Base-by-base conservation (phyloP, 2,113 vertebrate genomes). In the Phrynosoma blainvillii region DNA sequence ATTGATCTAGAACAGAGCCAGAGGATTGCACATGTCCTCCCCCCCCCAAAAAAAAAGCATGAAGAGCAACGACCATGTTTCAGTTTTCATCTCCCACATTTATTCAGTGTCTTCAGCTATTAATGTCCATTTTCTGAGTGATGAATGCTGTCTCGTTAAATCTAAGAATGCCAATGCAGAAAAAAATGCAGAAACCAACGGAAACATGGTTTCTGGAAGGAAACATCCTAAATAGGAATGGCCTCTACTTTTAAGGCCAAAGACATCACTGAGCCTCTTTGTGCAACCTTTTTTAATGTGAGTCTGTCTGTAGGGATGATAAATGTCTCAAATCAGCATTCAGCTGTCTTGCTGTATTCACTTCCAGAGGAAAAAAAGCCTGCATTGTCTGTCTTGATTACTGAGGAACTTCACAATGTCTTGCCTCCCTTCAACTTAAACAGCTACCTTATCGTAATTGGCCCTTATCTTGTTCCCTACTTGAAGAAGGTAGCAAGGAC, bases 371-470 rank as follows among this genome's bases (percentile, higher is more conserved):
- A 62, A 66, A 59, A 66, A 59, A 68, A 62, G 23, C 59, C 12
- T 40, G 81, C 18, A 82, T 82, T 82, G 81, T 82, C 81, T 82
- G 81, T n/a, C 56, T 82, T 82, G 81, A 82, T 70, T 82, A 47
- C 65, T 70, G 65, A 47, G 81, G 40, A 70, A 52, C 40, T 30
- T 47, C 27, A 20, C 81, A 68, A 42, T 47, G 80, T 68, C 81
- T 47, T 70, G 36, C 81, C 25, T 70, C 65, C 65, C 36, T 30
- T 68, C 62, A 36, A 40, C 65, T 82, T 42, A 68, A 65, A 42
- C 36, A 42, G 62, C 62, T 11, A 59, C 23, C 80, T 68, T 36
- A 27, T 40, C 21, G 21, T 82, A 70, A 70, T 82, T 82, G 80
- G 36, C 36, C 21, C 36, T 82, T 68, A 47, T 66, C 62, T 66